These are phyloP conservation scores for Mormyrus proboscirostris DNA, from an alignment of 2,797 vertebrate species.

Conservation along the genomic window DNA sequence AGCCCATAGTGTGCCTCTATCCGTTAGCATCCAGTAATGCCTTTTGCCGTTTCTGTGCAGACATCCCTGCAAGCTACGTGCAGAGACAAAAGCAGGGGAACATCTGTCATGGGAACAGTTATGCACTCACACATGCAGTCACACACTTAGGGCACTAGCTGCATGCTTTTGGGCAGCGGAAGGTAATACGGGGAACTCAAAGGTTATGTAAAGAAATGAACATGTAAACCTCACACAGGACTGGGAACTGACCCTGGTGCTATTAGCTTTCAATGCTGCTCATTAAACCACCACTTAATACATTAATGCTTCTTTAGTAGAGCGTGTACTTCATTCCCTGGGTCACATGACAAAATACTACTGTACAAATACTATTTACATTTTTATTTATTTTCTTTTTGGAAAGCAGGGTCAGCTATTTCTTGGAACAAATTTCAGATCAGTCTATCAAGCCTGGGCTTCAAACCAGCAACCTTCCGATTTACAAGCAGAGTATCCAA, in stretches of 20 bases:
- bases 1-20: background rate
- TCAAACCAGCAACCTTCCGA: background rate
- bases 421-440: background rate
- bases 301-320: background rate
- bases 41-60: background rate
- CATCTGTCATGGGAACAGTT: background rate
- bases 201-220: background rate
- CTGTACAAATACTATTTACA: background rate
- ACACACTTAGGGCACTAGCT: background rate
- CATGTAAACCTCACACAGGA: background rate
- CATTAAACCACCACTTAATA: background rate
- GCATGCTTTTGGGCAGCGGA: background rate
- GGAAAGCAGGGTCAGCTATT: background rate
- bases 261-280: background rate
- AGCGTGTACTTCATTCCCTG: background rate
- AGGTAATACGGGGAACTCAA: background rate
- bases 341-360: background rate
- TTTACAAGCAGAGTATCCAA: background rate
- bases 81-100: background rate
- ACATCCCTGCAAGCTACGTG: background rate
- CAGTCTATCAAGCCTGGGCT: background rate
- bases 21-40: background rate
- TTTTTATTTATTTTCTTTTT: background rate
- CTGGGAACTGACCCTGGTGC: background rate
- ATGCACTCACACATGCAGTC: background rate